A percentile compares a stretch with the other conserved stretches of the same genome.
phyloP scores from a whole-genome alignment of 1,140 invertebrate species.

The Penaeus vannamei region DNA sequence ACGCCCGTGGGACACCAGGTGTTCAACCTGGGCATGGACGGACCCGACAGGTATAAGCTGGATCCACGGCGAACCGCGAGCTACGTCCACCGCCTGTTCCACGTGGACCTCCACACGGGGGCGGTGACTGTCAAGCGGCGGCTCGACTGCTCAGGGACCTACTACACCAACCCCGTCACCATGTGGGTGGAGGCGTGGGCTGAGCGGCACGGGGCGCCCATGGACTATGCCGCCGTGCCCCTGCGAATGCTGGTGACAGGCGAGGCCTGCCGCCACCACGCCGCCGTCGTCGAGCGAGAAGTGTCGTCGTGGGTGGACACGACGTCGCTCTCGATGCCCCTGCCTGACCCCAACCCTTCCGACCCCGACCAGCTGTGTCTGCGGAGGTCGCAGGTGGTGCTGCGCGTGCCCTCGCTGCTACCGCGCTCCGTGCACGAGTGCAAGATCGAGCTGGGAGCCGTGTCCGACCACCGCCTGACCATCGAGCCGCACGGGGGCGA shows the following conservation, averaged over 20 bases:
- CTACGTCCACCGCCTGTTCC: slow-evolving; percentile 84
- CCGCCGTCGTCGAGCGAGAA: slow-evolving; percentile 69
- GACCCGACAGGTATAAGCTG: slow-evolving; percentile 78
- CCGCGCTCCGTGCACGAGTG: slow-evolving; percentile 83
- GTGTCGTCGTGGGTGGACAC: slow-evolving; percentile 62
- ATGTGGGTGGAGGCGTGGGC: slow-evolving; percentile 89
- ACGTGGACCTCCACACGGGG: slow-evolving; percentile 82
- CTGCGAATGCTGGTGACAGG: slow-evolving; percentile 84
- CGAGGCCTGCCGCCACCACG: slow-evolving; percentile 78
- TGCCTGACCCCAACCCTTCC: slow-evolving; percentile 65
- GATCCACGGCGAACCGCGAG: slow-evolving; percentile 84
- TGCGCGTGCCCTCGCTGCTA: slow-evolving; percentile 82
- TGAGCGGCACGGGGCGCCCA: slow-evolving; percentile 80
- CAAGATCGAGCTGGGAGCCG: slow-evolving; percentile 82
- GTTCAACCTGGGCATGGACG: slow-evolving; percentile 61
- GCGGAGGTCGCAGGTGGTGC: slow-evolving; percentile 83
- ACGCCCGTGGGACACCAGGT: slow-evolving; percentile 58
- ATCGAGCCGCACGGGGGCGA: slow-evolving; percentile 85
- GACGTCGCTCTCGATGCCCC: slow-evolving; percentile 64
- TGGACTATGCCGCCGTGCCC: slow-evolving; percentile 88
- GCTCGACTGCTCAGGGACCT: slow-evolving; percentile 84
- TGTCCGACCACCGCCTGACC: slow-evolving; percentile 83
- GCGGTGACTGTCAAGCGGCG: slow-evolving; percentile 81
- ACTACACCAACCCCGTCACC: slow-evolving; percentile 87
- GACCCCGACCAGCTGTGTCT: slow-evolving; percentile 74